phyloP scores from a whole-genome alignment of 2,797 vertebrate genomes.

The Trichosurus vulpecula region DNA sequence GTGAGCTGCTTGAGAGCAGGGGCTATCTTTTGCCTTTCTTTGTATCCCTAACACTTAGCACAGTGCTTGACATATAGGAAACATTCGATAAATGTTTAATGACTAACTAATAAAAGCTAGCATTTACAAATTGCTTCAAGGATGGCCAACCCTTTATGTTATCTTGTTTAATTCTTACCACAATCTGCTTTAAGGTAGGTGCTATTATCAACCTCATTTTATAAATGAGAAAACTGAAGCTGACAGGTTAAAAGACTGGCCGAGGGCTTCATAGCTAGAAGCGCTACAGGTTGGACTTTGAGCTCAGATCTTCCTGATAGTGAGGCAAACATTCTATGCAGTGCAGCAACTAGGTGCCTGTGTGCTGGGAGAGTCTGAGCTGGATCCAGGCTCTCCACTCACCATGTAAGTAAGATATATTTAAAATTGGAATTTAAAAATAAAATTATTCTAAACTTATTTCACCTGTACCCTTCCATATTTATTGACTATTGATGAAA shows the following conservation, averaged over 20 bases:
- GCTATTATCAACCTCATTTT: not conserved
- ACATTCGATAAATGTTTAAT: not conserved
- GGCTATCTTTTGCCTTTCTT: not conserved
- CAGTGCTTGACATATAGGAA: not conserved
- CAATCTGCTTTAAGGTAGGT: not conserved
- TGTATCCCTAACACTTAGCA: not conserved
- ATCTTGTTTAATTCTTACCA: not conserved
- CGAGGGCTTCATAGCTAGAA: not conserved
- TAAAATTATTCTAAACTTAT: not conserved
- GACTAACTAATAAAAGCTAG: not conserved
- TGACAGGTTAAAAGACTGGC: not conserved
- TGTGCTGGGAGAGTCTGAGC: not conserved
- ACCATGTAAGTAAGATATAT: not conserved
- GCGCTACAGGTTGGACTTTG: not conserved
- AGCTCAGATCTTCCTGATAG: not conserved
- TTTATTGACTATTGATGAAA: not conserved
- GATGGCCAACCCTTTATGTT: not conserved
- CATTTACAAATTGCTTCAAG: not conserved
- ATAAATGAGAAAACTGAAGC: not conserved
- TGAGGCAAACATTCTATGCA: not conserved
- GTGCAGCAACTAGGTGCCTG: not conserved
- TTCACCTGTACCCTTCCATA: not conserved
- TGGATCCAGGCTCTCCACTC: not conserved
- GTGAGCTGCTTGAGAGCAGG: not conserved
- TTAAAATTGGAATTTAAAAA: not conserved